Conservation (phyloP, 2,113 vertebrate genomes). For the Trichomycterus rosablanca region DNA sequence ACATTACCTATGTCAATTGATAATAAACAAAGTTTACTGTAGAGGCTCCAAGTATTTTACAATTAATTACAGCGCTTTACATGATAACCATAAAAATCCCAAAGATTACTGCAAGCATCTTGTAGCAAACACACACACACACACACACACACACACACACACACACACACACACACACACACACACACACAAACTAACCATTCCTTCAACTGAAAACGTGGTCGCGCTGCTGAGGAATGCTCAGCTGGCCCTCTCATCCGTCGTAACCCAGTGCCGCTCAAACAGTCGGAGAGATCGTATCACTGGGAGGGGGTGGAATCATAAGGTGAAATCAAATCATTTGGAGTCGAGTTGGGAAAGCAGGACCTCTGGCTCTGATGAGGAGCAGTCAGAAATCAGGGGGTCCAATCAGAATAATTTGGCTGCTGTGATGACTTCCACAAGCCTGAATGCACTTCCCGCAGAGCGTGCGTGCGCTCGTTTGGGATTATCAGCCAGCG, state of each 20-base stretch:
- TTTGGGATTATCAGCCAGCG: constrained; percentile 33
- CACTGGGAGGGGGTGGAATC: constrained; percentile 54
- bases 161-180: too few species aligned
- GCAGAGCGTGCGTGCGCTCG: constrained; percentile 30
- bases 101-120: too few species aligned
- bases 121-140: too few species aligned
- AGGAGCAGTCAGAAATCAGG: constrained; percentile 62
- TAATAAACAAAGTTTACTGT: too few species aligned
- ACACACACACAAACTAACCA: too few species aligned
- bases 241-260: constrained; percentile 35
- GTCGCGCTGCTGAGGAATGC: constrained; percentile 4
- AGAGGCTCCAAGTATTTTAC: too few species aligned
- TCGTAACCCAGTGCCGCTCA: constrained; percentile 17
- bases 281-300: constrained; percentile 36
- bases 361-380: constrained; percentile 44
- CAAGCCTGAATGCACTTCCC: constrained; percentile 30
- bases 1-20: too few species aligned
- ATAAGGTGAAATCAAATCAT: constrained; percentile 73
- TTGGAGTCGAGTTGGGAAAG: constrained; percentile 53
- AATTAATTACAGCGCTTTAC: too few species aligned
- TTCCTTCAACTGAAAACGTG: too few species aligned
- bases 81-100: too few species aligned
- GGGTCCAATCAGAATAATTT: constrained; percentile 76
- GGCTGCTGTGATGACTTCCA: constrained; percentile 64
- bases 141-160: too few species aligned